phyloP scores from a whole-genome alignment of 1,140 invertebrate species.

The Drosophila chauvacae region DNA sequence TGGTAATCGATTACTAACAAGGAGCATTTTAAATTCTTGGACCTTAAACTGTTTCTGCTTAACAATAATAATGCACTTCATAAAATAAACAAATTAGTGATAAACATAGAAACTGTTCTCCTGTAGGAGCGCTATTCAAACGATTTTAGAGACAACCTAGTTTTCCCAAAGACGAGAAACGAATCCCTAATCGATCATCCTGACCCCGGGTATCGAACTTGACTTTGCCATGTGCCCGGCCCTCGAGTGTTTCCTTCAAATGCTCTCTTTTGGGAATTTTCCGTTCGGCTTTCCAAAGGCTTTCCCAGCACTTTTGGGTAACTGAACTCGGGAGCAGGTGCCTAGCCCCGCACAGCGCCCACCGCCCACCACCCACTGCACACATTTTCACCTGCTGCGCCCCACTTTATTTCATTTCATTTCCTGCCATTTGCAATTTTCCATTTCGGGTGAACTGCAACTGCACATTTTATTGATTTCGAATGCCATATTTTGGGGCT shows the following conservation, averaged over 20 bases:
- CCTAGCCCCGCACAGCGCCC: neutral
- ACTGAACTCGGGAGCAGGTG: conserved; percentile 29
- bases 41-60: neutral
- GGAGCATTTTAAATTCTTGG: no score
- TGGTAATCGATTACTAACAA: neutral
- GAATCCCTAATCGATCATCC: conserved; percentile 20
- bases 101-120: no score
- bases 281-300: neutral
- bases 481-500: conserved; percentile 42
- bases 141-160: no score
- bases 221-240: conserved; percentile 34
- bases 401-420: conserved; percentile 56
- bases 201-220: conserved; percentile 30
- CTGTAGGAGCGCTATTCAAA: no score
- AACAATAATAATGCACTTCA: neutral
- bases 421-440: conserved; percentile 58
- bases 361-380: neutral
- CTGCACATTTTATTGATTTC: conserved; percentile 66
- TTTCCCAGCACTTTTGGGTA: conserved; percentile 22
- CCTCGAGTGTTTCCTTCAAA: conserved; percentile 2
- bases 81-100: neutral
- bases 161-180: neutral
- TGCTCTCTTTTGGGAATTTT: conserved; percentile 10
- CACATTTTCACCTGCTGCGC: conserved; percentile 8
- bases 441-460: conserved; percentile 47